A percentile compares a stretch with the other conserved stretches of the same genome.
phyloP scores from a whole-genome alignment of 2,113 vertebrate genomes.

The Muscicapa adusta region DNA sequence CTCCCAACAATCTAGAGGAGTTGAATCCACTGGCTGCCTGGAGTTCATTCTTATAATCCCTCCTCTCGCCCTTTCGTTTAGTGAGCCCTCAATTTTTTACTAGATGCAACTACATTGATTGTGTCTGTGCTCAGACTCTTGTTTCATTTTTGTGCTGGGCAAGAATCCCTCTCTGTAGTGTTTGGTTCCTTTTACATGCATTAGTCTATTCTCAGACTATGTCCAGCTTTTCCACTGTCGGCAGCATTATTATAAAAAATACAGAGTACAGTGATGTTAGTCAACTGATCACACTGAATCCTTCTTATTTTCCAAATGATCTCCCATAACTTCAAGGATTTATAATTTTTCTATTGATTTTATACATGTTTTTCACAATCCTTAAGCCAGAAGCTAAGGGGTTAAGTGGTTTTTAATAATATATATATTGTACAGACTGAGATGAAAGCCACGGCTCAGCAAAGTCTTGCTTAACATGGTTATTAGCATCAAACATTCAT shows the following conservation, averaged over 20 bases:
- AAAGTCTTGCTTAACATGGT: background rate
- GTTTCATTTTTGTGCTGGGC: background rate
- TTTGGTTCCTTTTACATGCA: background rate
- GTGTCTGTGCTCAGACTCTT: background rate
- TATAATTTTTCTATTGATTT: background rate
- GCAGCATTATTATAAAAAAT: background rate
- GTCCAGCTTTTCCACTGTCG: background rate
- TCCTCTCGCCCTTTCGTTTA: conserved; percentile 42
- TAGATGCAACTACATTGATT: background rate
- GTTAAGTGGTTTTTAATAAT: background rate
- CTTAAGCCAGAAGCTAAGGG: background rate
- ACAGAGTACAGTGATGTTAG: background rate
- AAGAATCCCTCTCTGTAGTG: background rate
- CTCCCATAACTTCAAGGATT: background rate
- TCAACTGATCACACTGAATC: background rate
- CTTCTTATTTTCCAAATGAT: background rate
- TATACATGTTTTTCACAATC: background rate
- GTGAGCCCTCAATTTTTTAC: background rate
- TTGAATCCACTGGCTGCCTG: conserved; percentile 32
- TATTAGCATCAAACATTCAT: background rate
- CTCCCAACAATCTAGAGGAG: conserved; percentile 21
- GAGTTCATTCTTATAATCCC: conserved; percentile 42
- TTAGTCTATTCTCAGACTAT: background rate
- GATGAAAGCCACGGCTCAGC: background rate
- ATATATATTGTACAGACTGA: background rate